phyloP scores from a whole-genome alignment of 2,113 vertebrate genomes.

The Columbina picui region DNA sequence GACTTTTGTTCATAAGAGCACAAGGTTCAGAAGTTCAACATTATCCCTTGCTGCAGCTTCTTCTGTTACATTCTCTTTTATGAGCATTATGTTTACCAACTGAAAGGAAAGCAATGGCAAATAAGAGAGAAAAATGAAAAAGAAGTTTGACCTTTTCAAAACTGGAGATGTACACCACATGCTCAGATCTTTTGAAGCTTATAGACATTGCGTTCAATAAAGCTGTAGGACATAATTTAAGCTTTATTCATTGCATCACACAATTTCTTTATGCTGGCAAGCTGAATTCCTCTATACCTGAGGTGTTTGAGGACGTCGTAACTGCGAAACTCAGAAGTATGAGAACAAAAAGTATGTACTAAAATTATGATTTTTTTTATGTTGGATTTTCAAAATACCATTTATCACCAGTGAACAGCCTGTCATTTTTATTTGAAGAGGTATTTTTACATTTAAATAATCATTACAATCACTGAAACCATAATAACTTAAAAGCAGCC shows the following conservation, averaged over 20 bases:
- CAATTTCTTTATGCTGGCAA: neutral
- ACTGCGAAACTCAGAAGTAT: neutral
- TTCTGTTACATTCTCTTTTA: neutral
- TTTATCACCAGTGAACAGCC: neutral
- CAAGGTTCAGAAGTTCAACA: neutral
- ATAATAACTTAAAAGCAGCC: neutral
- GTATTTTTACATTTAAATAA: neutral
- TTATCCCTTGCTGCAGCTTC: neutral
- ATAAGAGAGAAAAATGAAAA: neutral
- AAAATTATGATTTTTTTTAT: neutral
- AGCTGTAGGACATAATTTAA: neutral
- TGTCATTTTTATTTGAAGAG: neutral
- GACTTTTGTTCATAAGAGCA: neutral
- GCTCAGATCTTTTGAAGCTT: conserved; percentile 2
- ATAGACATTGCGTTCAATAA: conserved; percentile 5
- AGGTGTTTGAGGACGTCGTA: neutral
- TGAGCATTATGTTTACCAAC: neutral
- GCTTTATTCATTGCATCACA: neutral
- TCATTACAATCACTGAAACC: neutral
- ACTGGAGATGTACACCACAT: neutral
- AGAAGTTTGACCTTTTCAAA: conserved; percentile 19
- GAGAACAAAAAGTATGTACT: neutral
- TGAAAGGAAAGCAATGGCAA: neutral
- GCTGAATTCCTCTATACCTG: neutral
- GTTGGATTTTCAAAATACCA: neutral